Evolutionary conservation across 2,797 vertebrate species (phyloP).

Genomic region (Hypotaenidia okinawae): DNA sequence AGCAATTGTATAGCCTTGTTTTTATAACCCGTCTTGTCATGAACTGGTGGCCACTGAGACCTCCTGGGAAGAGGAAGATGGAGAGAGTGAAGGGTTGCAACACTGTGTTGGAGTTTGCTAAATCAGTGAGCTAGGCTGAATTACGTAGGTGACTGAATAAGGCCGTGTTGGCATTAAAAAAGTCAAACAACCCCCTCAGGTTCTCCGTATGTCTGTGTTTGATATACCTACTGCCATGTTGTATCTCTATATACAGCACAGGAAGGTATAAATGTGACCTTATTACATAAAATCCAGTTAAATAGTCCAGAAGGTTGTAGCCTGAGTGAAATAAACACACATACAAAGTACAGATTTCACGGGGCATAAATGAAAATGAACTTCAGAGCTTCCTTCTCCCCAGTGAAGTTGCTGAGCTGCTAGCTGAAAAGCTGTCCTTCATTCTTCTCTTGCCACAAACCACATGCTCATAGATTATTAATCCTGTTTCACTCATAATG

Average conservation of each 20-base stretch:
- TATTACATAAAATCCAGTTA: conserved; percentile 36
- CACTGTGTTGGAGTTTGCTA: background rate
- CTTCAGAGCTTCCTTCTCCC: background rate
- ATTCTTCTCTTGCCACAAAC: conserved; percentile 28
- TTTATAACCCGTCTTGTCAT: background rate
- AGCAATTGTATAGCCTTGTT: background rate
- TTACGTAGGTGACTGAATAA: background rate
- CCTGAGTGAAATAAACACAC: background rate
- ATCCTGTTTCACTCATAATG: background rate
- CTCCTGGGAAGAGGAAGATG: background rate
- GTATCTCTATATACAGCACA: background rate
- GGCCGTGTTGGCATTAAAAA: background rate
- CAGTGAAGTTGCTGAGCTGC: background rate
- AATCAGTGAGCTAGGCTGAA: background rate
- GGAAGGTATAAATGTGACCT: background rate
- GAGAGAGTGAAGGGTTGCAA: background rate
- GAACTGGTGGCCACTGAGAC: background rate
- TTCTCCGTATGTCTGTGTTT: background rate
- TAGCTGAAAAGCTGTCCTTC: conserved; percentile 36
- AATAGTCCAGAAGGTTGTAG: conserved; percentile 28
- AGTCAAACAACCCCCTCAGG: background rate
- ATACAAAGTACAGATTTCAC: background rate
- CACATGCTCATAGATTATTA: background rate
- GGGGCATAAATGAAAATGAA: conserved; percentile 1
- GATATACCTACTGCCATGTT: background rate